phyloP scores from a whole-genome alignment of 2,113 vertebrate species.

The Odobenus rosmarus region DNA sequence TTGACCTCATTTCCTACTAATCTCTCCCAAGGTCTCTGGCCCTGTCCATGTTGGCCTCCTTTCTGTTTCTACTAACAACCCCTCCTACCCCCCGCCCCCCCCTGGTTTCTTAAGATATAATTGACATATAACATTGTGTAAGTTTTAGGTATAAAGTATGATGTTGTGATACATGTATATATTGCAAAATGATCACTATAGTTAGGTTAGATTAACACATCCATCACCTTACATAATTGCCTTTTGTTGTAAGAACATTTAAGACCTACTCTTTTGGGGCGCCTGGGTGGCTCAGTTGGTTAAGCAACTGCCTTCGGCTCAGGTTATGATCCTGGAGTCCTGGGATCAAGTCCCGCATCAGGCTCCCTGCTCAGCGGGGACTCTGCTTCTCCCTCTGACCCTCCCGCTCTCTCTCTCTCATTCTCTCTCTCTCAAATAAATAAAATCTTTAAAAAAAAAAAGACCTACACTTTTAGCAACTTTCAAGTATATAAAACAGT shows the following conservation, averaged over 20 bases:
- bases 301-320: too few relatives aligned
- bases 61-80: background rate
- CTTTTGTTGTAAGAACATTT: background rate
- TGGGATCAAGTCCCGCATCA: accelerated
- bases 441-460: too few relatives aligned
- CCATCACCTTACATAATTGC: background rate
- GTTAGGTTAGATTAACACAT: background rate
- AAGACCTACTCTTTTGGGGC: background rate
- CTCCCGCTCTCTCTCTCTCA: too few relatives aligned
- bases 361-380: too few relatives aligned
- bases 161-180: background rate
- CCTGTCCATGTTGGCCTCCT: background rate
- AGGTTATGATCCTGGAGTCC: too few relatives aligned
- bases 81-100: too few relatives aligned
- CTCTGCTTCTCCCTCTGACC: too few relatives aligned
- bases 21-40: background rate
- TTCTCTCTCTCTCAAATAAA: too few relatives aligned
- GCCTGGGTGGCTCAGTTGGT: too few relatives aligned
- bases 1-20: background rate
- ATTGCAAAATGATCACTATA: background rate
- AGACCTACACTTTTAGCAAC: background rate
- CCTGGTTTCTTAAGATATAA: background rate
- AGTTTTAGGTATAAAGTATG: background rate
- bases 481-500: background rate
- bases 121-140: background rate